Conservation (phyloP, 2,888 invertebrate species). For the Tupiocoris notatus region DNA sequence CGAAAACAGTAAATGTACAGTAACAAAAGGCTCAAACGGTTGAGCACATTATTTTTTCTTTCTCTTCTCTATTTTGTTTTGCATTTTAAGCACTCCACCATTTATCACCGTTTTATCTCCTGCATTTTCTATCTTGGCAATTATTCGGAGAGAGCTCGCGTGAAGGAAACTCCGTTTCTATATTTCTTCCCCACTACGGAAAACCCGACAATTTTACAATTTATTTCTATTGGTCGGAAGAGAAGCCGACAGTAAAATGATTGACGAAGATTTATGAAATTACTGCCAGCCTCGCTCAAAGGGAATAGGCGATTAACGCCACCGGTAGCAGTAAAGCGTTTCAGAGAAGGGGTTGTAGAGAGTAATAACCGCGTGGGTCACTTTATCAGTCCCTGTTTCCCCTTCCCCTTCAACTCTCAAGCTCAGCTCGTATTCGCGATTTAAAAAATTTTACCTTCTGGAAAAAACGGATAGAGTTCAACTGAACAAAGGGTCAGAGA, state of each 20-base stretch:
- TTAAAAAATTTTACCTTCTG: not conserved
- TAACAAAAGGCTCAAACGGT: conserved; percentile 12
- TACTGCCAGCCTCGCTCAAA: conserved; percentile 23
- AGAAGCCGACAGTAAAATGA: conserved; percentile 17
- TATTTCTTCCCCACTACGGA: too few species aligned
- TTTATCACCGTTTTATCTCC: too few species aligned
- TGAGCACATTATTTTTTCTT: not conserved
- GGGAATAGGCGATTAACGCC: conserved; percentile 24
- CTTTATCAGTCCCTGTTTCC: conserved; percentile 8
- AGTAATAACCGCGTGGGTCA: conserved; percentile 34
- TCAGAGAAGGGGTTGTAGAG: not conserved
- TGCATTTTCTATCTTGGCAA: too few species aligned
- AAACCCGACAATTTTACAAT: not conserved
- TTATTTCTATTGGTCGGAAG: not conserved
- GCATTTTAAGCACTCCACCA: too few species aligned
- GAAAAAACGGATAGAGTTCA: not conserved
- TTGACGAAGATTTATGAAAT: conserved; percentile 25
- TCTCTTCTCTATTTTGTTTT: too few species aligned
- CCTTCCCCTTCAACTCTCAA: not conserved
- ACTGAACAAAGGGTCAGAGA: not conserved
- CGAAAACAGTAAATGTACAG: conserved; percentile 25
- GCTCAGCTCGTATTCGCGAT: not conserved
- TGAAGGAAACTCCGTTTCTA: too few species aligned
- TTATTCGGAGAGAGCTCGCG: too few species aligned
- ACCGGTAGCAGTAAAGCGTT: not conserved